Evolutionary conservation across 2,113 vertebrate genomes (phyloP), one percentile per base, ranked within the genome.

Genomic region (Corvus cornix): DNA sequence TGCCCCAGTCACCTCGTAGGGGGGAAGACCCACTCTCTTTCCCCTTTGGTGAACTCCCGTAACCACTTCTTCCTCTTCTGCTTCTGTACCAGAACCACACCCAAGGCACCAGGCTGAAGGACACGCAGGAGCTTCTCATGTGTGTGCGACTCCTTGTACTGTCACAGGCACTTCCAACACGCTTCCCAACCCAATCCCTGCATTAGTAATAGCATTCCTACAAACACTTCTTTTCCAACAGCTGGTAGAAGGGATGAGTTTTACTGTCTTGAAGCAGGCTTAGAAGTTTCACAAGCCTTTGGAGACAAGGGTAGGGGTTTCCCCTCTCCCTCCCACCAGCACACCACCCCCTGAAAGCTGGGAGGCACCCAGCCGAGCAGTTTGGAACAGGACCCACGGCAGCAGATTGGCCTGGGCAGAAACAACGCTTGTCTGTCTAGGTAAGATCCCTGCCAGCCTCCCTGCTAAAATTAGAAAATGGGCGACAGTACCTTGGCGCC

Each of bases 381-480:
- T 58, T 96, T 98, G 98, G 98, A 97, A 96, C 52, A 31, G 27
- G 92, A 96, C 63, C 86, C 87, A 31, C 18, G 8, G 94, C 96
- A 96, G 97, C 98, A 98, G 98, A 96, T 97, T 86, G 56, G 95
- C 94, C 97, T 62, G 74, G 97, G 98, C 96, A 97, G 95, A 97
- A 96, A 96, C 95, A 87, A 83, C 80, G 73, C 96, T 96, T 98
- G 98, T 97, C 97, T 98, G 98, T 98, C 98, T 98, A 98, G 98
- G 98, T 98, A 96, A 96, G 97, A 97, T 97, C 92, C 75, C 93
- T 98, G 98, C 97, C 98, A 98, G 97, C 92, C 96, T 89, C 77
- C 97, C 95, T 85, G 73, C 97, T 98, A 98, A 98, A 98, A 98
- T 98, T 98, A 98, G 98, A 98, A 98, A 96, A 93, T 23, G 74